These are phyloP conservation scores for Morinoia aosen DNA, from an alignment of 2,888 invertebrate species.

Conservation along the genomic window DNA sequence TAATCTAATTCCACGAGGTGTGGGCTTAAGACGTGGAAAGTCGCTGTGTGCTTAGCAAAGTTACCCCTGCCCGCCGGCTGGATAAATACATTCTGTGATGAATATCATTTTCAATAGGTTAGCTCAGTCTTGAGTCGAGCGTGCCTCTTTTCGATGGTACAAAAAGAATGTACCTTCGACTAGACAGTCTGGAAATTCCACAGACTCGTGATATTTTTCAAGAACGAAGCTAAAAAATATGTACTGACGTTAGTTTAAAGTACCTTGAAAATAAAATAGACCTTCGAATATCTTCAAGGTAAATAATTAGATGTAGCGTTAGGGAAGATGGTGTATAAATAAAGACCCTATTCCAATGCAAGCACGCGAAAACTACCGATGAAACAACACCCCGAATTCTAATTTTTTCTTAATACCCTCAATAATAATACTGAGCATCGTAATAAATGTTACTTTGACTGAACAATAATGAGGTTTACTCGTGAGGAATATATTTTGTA, in stretches of 20 bases:
- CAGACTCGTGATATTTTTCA: background rate
- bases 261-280: background rate
- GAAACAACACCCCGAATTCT: no score
- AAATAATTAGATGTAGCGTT: background rate
- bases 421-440: no score
- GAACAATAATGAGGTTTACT: background rate
- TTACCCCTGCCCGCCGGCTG: background rate
- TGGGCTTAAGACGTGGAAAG: background rate
- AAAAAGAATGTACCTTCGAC: background rate
- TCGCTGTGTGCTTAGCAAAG: slow-evolving; percentile 1
- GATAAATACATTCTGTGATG: no score
- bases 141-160: background rate
- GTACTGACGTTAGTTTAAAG: background rate
- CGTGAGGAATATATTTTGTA: background rate
- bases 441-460: background rate
- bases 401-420: no score
- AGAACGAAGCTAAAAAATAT: background rate
- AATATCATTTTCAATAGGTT: background rate
- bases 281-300: no score
- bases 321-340: background rate
- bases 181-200: background rate
- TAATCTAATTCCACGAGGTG: background rate
- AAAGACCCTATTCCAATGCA: background rate
- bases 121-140: background rate
- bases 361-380: background rate